Percentiles rank a stretch among this genome's conserved stretches.
Conservation (phyloP, 2,113 vertebrate species). For the Fregata magnificens region DNA sequence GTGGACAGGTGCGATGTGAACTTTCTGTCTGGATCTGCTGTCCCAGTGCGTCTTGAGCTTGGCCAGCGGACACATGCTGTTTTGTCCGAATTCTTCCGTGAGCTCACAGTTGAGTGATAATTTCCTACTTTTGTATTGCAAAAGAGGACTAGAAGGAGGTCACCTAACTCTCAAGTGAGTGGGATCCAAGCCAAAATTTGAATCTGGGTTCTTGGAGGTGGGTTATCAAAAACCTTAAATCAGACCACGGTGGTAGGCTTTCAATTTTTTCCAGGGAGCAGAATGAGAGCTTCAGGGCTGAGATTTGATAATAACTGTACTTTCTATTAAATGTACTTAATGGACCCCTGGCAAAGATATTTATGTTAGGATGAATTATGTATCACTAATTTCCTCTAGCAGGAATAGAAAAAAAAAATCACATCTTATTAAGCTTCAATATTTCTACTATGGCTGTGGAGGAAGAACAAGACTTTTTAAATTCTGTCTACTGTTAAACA, state of each 20-base stretch:
- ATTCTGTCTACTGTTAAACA: not conserved
- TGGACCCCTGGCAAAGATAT: not conserved
- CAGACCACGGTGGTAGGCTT: not conserved
- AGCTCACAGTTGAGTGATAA: not conserved
- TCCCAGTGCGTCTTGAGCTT: not conserved
- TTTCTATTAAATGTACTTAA: constrained; percentile 6
- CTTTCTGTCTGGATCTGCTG: not conserved
- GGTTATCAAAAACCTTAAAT: not conserved
- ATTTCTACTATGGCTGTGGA: not conserved
- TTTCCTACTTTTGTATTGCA: not conserved
- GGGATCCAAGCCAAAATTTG: not conserved
- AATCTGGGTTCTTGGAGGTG: not conserved
- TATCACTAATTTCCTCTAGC: not conserved
- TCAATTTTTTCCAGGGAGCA: not conserved
- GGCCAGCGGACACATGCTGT: not conserved
- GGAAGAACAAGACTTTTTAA: not conserved
- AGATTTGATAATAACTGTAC: not conserved
- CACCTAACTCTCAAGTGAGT: not conserved
- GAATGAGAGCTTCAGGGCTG: not conserved
- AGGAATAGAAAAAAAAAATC: not conserved
- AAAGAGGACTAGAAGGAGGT: not conserved
- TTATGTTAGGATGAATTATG: constrained; percentile 28
- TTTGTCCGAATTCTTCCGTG: not conserved
- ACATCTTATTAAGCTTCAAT: not conserved
- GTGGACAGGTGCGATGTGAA: not conserved